These are phyloP conservation scores for Caranx ignobilis DNA, from an alignment of 2,113 vertebrate genomes.

Conservation along the genomic window DNA sequence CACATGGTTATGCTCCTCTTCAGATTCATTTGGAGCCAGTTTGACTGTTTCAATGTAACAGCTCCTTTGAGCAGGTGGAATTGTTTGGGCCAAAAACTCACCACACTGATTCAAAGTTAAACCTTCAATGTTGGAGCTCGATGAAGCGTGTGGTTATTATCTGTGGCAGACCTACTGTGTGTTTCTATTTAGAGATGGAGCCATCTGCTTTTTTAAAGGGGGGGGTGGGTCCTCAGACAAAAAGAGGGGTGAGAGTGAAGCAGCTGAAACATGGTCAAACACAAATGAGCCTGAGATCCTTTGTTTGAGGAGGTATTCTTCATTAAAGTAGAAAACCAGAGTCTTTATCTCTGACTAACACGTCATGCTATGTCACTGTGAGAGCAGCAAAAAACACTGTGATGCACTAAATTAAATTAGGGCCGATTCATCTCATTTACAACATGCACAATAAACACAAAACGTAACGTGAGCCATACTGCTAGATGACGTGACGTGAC, in stretches of 20 bases:
- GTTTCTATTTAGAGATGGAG: conserved; percentile 46
- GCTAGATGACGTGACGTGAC: too few relatives aligned
- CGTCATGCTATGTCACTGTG: too few relatives aligned
- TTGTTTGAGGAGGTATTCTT: conserved; percentile 6
- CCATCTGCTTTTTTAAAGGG: conserved; percentile 39
- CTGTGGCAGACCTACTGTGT: conserved; percentile 23
- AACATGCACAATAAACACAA: too few relatives aligned
- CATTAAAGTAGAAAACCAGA: conserved; percentile 1
- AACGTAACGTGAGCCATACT: too few relatives aligned
- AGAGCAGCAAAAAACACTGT: too few relatives aligned
- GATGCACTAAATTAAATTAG: too few relatives aligned
- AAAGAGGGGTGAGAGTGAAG: conserved; percentile 18
- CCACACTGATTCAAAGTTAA: conserved; percentile 18
- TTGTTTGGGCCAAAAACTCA: conserved; percentile 9
- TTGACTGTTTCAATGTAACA: conserved; percentile 11
- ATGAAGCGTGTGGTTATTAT: conserved; percentile 56
- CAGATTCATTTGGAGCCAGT: not conserved
- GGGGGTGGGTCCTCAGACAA: conserved; percentile 35
- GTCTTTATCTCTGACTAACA: too few relatives aligned
- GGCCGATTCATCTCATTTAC: too few relatives aligned
- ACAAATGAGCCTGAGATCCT: not conserved
- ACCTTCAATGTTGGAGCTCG: conserved; percentile 28
- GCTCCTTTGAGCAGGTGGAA: conserved; percentile 9
- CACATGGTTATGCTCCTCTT: not conserved
- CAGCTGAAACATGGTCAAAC: conserved; percentile 36